phyloP scores from a whole-genome alignment of 2,113 vertebrate genomes.

The Vicugna pacos region DNA sequence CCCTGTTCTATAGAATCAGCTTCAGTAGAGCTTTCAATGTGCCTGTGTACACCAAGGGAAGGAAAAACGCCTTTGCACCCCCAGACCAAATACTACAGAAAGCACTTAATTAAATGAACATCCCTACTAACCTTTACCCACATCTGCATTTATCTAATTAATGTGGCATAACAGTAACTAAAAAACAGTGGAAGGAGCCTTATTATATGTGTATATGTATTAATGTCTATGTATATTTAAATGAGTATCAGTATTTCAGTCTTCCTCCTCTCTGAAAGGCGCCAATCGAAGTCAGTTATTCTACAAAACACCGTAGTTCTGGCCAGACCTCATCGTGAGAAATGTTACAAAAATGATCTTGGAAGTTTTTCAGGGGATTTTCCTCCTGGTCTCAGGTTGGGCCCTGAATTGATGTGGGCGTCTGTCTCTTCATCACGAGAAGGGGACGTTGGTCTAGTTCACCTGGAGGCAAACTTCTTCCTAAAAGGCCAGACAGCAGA shows the following conservation, averaged over 20 bases:
- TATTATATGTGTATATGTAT: too few relatives aligned
- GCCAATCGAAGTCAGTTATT: background rate
- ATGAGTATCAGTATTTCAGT: background rate
- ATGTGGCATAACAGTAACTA: background rate
- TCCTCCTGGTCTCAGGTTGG: too few relatives aligned
- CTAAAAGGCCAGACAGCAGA: background rate
- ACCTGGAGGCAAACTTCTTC: background rate
- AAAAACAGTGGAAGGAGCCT: background rate
- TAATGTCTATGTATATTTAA: background rate
- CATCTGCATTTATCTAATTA: too few relatives aligned
- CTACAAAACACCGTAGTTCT: background rate
- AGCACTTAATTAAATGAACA: too few relatives aligned
- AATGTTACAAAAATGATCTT: background rate
- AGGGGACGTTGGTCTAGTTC: background rate
- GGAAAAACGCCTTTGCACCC: too few relatives aligned
- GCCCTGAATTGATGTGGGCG: too few relatives aligned
- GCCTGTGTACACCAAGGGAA: fast-evolving
- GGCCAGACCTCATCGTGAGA: background rate
- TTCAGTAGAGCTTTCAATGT: fast-evolving
- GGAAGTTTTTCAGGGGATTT: background rate
- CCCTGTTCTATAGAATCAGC: fast-evolving
- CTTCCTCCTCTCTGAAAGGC: background rate
- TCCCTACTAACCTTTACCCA: too few relatives aligned
- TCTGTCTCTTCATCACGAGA: background rate
- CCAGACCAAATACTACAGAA: background rate